Evolutionary conservation across 2,113 vertebrate genomes (phyloP), one percentile per base, ranked within the genome.

Genomic region (Osmerus mordax): DNA sequence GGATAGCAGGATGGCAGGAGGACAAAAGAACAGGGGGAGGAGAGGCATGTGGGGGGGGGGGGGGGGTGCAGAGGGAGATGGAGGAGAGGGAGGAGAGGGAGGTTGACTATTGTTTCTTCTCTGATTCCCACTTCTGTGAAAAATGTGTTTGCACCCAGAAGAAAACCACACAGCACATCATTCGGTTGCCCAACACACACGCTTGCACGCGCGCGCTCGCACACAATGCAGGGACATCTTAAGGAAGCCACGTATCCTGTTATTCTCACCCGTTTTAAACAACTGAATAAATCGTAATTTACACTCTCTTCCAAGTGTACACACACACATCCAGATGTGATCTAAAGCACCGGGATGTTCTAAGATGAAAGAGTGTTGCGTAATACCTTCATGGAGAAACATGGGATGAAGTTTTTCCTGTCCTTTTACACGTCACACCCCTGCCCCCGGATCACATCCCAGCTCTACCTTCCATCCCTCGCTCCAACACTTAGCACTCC

Each of bases 211-310:
- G 86, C 83, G 21, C 14, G 41, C 41, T 47, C 41, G 9, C 41
- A 47, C 41, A 47, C 41, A 47, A 47, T 47, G 60, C 23, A 28
- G 60, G 23, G 19, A 1, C 21, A 80, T 79, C 79, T 80, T 75
- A 78, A 86, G 79, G 81, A 85, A 86, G 85, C 86, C 69, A 75
- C 32, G 65, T 82, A 85, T 90, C 89, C 88, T 88, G 88, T 90
- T 88, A 86, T 90, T 87, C 23, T 28, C 4, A 12, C 58, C 32
- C 16, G 3, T 47, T 65, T n/a, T 63, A 4, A 19, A 18, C 29
- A 23, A 28, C 25, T 12, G 41, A 47, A 47, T 12, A 11, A 47
- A 47, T 47, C 41, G 8, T 47, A 9, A 47, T 47, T 47, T 47
- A 47, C 41, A 12, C 41, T 47, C 8, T 47, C 9, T 47, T 2